Percentiles rank a stretch among this genome's conserved stretches.
Evolutionary conservation across 2,113 vertebrate genomes (phyloP).

Genomic region (Ptilorrhoa leucosticta): DNA sequence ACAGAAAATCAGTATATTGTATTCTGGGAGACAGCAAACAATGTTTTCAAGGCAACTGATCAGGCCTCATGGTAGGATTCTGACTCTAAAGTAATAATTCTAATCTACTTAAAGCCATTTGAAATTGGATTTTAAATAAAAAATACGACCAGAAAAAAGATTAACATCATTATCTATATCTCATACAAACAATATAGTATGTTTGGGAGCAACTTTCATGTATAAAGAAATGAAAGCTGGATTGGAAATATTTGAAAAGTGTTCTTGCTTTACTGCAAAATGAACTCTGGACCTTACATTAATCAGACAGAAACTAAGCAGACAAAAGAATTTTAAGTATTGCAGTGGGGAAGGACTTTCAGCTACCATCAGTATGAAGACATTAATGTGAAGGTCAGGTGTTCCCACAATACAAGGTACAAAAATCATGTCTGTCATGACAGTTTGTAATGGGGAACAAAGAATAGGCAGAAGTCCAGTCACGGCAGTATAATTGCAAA

Average conservation of each 20-base stretch:
- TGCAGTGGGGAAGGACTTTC: neutral
- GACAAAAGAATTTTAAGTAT: neutral
- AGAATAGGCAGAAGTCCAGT: neutral
- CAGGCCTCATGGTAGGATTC: neutral
- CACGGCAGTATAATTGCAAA: neutral
- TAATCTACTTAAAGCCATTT: neutral
- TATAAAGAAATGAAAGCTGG: neutral
- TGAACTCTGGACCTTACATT: neutral
- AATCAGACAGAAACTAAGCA: conserved; percentile 10
- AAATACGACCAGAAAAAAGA: neutral
- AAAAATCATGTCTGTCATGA: neutral
- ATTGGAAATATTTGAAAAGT: neutral
- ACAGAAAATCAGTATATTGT: neutral
- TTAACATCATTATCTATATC: neutral
- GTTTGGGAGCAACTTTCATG: neutral
- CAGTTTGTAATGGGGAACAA: neutral
- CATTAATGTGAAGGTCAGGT: neutral
- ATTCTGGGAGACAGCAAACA: neutral
- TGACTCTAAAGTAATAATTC: neutral
- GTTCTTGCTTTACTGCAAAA: neutral
- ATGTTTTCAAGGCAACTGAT: neutral
- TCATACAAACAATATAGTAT: neutral
- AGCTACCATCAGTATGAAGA: neutral
- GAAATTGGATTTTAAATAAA: neutral
- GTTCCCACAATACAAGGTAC: neutral